phyloP scores from a whole-genome alignment of 2,113 vertebrate species.

The Passer domesticus region DNA sequence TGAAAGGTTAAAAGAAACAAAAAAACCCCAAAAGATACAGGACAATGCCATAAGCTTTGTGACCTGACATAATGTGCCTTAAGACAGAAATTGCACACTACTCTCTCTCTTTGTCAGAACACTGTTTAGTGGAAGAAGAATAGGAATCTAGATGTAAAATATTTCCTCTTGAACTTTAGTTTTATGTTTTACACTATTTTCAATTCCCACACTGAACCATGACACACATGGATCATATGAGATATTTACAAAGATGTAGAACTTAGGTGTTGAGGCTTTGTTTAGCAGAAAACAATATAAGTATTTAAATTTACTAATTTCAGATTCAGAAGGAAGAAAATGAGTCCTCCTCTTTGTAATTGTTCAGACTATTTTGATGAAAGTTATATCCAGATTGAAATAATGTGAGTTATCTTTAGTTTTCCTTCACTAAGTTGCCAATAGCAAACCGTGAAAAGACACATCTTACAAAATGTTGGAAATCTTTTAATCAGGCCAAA shows the following conservation, averaged over 20 bases:
- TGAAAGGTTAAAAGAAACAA: conserved; percentile 26
- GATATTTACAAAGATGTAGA: background rate
- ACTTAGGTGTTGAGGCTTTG: background rate
- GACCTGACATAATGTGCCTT: background rate
- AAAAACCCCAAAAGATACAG: background rate
- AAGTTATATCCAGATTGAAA: background rate
- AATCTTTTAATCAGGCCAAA: background rate
- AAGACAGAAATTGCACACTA: background rate
- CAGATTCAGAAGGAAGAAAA: background rate
- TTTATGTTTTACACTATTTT: background rate
- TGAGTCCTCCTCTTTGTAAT: background rate
- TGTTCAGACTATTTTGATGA: background rate
- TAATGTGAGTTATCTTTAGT: background rate
- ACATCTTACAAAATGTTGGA: background rate
- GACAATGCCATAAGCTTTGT: background rate
- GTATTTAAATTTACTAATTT: background rate
- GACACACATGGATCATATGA: background rate
- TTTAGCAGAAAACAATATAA: background rate
- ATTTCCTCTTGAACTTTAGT: background rate
- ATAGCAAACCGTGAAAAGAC: background rate
- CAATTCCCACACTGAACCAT: background rate
- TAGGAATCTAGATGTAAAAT: background rate
- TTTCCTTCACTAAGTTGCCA: background rate
- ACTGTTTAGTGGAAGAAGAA: background rate
- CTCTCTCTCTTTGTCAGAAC: background rate